phyloP scores from a whole-genome alignment of 1,140 invertebrate genomes.

The Plodia interpunctella region DNA sequence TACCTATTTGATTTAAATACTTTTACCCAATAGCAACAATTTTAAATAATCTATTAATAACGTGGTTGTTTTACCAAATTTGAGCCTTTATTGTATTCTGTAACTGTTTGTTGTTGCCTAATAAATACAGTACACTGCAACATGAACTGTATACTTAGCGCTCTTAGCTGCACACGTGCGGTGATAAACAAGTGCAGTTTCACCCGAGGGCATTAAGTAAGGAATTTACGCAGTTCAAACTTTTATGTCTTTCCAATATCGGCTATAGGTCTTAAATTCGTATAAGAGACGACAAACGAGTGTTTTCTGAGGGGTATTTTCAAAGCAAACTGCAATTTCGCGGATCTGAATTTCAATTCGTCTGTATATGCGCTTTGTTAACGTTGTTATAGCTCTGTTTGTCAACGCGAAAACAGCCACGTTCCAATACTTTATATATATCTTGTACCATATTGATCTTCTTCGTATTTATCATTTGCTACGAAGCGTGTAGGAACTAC shows the following conservation, averaged over 20 bases:
- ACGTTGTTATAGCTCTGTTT: slow-evolving; percentile 1
- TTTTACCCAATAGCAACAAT: too few species aligned
- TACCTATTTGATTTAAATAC: too few species aligned
- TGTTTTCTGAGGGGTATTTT: slow-evolving; percentile 9
- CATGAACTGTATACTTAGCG: not conserved
- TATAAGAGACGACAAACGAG: slow-evolving; percentile 15
- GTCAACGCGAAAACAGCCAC: not conserved
- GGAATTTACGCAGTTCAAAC: slow-evolving; percentile 11
- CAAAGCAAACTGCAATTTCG: slow-evolving; percentile 11
- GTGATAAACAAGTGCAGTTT: not conserved
- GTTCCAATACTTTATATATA: slow-evolving; percentile 1
- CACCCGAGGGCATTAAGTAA: not conserved
- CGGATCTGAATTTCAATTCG: slow-evolving; percentile 5
- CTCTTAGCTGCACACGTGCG: not conserved
- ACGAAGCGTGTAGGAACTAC: too few species aligned
- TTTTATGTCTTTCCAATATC: slow-evolving; percentile 17
- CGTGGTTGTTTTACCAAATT: too few species aligned
- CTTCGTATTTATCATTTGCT: too few species aligned
- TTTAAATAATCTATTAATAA: too few species aligned
- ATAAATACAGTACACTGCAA: too few species aligned
- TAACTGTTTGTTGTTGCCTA: too few species aligned
- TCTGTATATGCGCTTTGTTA: slow-evolving; percentile 1
- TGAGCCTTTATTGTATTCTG: too few species aligned
- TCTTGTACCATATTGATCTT: too few species aligned
- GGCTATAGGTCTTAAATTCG: slow-evolving; percentile 15